Base-by-base conservation (phyloP, 2,888 invertebrate species). In the Julus scandinavius region DNA sequence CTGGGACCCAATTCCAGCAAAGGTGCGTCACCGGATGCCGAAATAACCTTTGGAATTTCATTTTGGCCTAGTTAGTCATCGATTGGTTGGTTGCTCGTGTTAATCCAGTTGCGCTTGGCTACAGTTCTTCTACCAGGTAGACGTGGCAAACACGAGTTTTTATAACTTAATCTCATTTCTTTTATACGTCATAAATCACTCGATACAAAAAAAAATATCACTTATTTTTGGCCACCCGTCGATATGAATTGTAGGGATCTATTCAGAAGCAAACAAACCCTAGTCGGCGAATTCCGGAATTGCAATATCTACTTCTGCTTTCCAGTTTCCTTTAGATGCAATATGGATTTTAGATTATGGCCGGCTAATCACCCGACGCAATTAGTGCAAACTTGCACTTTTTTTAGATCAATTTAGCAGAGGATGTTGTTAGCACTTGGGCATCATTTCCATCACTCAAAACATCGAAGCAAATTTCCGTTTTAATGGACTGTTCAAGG, bases 331-430 rank as follows among this genome's bases (percentile, higher is more conserved):
- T 9, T 20, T 2, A 1, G 29, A 9, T 20, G 72, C 20, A 5
- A 72, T 72, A 72, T 72, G 72, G 72, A 72, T 72, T 72, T 72
- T 72, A 72, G 72, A 72, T 72, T 72, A 20, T 11, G 20, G 20
- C 20, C 2, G 72, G 72, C 72, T 72, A 72, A 72, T 72, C 29
- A 72, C 72, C 72, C 72, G 9, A 5, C 5, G 72, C 72, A 20
- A 72, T 72, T 72, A 72, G 20, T 20, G 72, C 29, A 9, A 29
- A 11, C 6, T 29, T 17, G 20, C 72, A 72, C 20, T 63, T n/a
- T 29, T 9, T 72, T 29, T 20, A 9, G 9, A 11, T 72, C 58
- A 11, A 54, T 20, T 29, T 2, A 72, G 20, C n/a, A 20, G n/a
- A 63, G 63, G 63, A n/a, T 63, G n/a, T 58, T 17, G 15, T n/a